Base-by-base conservation (phyloP, 2,797 vertebrate species). In the Kryptolebias ocellatus region DNA sequence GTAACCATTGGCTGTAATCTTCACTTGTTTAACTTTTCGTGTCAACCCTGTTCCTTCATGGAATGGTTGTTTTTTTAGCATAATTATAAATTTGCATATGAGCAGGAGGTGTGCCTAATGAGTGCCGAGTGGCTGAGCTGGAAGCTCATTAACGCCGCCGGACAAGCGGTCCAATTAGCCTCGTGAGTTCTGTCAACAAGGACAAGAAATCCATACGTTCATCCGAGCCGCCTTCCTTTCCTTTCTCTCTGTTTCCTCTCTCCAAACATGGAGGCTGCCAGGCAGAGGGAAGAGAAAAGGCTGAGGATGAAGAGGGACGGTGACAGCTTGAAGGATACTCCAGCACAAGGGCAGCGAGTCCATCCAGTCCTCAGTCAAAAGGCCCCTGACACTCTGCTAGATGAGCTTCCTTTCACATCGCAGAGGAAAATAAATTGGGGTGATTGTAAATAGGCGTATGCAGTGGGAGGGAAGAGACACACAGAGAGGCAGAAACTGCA, bases 301-400 rank as follows among this genome's bases (percentile, higher is more conserved):
- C 53, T 45, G 31, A 60, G 73, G 72, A 83, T 69, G 77, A 83
- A 79, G 66, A 77, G 71, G 64, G 61, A 82, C 78, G 72, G 71
- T 77, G 85, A 87, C 81, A 84, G 39, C 66, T 74, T 86, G 89
- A 88, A 55, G 53, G 87, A 87, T 79, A 70, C 78, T 77, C 72
- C 85, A 53, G 80, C 9, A 64, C 69, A 14, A 49, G 82, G 77
- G 69, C 79, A 80, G 53, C 15, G 89, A 85, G 80, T 88, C 79
- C 83, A 73, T 74, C 78, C 69, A 77, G 74, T 56, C 59, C 73
- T 80, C 74, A 60, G 78, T 80, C 80, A 86, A 87, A 42, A 88
- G 66, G 74, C 74, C 74, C 69, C 49, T 56, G 71, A 78, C 83
- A 77, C 70, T 66, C 57, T 37, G 76, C 78, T 76, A 64, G 79